Percentiles rank a stretch among this genome's conserved stretches.
Conservation (phyloP, 2,888 invertebrate genomes). For the Holacanthella duospinosa region DNA sequence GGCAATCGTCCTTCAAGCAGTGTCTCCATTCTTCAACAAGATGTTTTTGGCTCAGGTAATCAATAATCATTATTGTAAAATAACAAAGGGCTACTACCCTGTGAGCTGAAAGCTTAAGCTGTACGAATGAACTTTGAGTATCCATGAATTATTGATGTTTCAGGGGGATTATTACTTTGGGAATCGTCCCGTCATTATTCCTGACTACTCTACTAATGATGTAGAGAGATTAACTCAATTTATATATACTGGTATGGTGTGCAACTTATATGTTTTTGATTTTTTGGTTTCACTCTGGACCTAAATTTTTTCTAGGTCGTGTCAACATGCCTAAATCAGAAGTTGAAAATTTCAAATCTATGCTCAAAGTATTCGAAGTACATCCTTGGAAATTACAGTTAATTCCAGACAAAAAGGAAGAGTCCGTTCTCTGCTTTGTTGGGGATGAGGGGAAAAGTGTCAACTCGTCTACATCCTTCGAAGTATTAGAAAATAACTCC, state of each 20-base stretch:
- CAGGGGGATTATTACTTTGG: not conserved
- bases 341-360: not conserved
- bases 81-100: not conserved
- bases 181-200: not conserved
- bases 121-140: not conserved
- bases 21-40: slow-evolving; percentile 9
- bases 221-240: slow-evolving; percentile 5
- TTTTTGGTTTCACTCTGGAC: not conserved
- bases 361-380: not conserved
- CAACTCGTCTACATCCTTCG: too few relatives aligned
- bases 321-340: not conserved
- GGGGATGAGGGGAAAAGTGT: not conserved
- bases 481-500: not conserved
- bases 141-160: not conserved
- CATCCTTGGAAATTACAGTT: not conserved
- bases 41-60: slow-evolving; percentile 14
- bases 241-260: slow-evolving; percentile 3
- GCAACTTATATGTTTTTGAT: not conserved
- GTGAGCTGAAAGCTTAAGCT: not conserved
- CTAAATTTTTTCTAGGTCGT: not conserved
- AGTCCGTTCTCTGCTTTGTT: not conserved
- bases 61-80: not conserved
- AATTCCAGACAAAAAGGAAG: not conserved
- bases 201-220: not conserved
- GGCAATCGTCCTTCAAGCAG: slow-evolving; percentile 7